Conservation (phyloP, 1,140 invertebrate genomes). For the Dryas iulia region DNA sequence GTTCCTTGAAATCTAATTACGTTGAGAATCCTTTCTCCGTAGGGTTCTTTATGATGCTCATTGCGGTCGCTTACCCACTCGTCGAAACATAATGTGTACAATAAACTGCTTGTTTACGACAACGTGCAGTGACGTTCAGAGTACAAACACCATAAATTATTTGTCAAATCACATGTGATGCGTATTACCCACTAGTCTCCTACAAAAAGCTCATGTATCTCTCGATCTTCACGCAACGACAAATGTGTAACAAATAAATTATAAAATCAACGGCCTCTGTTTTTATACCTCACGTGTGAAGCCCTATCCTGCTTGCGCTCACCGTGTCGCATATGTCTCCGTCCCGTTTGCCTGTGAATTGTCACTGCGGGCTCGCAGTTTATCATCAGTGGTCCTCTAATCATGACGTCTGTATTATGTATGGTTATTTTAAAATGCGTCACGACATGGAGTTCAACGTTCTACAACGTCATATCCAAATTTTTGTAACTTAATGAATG, state of each 20-base stretch:
- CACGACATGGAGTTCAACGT: constrained; percentile 49
- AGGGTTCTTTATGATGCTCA: constrained; percentile 44
- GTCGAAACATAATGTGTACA: constrained; percentile 50
- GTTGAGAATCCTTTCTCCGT: constrained; percentile 35
- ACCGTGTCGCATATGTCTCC: constrained; percentile 25
- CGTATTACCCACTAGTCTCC: constrained; percentile 66
- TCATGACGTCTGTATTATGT: constrained; percentile 71
- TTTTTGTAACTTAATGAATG: constrained; percentile 8
- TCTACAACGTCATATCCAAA: constrained; percentile 30
- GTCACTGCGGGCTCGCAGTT: constrained; percentile 62
- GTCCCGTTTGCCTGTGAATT: constrained; percentile 56
- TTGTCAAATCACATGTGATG: constrained; percentile 76
- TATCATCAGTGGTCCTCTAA: constrained; percentile 65
- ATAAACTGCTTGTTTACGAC: constrained; percentile 63
- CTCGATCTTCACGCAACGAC: constrained; percentile 78
- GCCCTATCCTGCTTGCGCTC: constrained; percentile 41
- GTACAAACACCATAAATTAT: constrained; percentile 77
- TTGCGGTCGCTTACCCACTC: constrained; percentile 49
- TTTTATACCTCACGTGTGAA: constrained; percentile 67
- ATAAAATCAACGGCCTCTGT: constrained; percentile 75
- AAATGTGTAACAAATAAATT: constrained; percentile 81
- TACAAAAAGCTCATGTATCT: constrained; percentile 78
- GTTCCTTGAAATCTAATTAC: constrained; percentile 37
- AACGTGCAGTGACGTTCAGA: constrained; percentile 54
- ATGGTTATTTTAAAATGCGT: constrained; percentile 61